phyloP scores from a whole-genome alignment of 2,888 invertebrate species.

The Cistogaster globosa region DNA sequence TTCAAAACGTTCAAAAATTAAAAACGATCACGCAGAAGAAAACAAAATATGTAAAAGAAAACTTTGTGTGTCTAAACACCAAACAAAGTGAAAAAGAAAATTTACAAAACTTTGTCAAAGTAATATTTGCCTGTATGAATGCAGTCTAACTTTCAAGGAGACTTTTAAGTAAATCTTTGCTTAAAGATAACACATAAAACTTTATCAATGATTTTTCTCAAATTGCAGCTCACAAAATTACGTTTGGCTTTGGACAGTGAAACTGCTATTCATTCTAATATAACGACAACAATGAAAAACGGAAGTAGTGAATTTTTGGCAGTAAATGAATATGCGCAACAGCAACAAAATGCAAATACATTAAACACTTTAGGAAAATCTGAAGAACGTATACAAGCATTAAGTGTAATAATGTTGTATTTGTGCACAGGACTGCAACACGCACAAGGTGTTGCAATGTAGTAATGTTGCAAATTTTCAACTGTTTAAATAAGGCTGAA shows the following conservation, averaged over 20 bases:
- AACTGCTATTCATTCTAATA: slow-evolving; percentile 85
- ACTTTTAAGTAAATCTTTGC: no score
- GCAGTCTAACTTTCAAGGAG: no score
- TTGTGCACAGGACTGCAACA: slow-evolving; percentile 95
- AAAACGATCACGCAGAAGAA: no score
- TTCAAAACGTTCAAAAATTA: no score
- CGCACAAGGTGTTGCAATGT: slow-evolving; percentile 81
- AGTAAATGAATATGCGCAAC: slow-evolving; percentile 43
- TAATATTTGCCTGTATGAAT: no score
- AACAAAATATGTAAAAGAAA: no score
- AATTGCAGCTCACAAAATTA: slow-evolving; percentile 87
- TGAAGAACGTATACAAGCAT: slow-evolving; percentile 94
- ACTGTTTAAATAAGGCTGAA: slow-evolving; percentile 64
- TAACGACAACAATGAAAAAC: slow-evolving; percentile 77
- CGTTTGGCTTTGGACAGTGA: slow-evolving; percentile 90
- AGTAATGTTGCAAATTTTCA: slow-evolving; percentile 71
- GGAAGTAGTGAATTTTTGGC: slow-evolving; percentile 45
- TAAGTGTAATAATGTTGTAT: slow-evolving; percentile 96
- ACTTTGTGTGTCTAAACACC: no score
- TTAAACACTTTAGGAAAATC: slow-evolving; percentile 85
- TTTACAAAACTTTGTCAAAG: no score
- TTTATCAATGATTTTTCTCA: not conserved
- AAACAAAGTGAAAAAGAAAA: no score
- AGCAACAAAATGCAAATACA: slow-evolving; percentile 64
- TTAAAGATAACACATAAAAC: no score